phyloP scores from a whole-genome alignment of 2,888 invertebrate genomes.

The Andrena fulva region DNA sequence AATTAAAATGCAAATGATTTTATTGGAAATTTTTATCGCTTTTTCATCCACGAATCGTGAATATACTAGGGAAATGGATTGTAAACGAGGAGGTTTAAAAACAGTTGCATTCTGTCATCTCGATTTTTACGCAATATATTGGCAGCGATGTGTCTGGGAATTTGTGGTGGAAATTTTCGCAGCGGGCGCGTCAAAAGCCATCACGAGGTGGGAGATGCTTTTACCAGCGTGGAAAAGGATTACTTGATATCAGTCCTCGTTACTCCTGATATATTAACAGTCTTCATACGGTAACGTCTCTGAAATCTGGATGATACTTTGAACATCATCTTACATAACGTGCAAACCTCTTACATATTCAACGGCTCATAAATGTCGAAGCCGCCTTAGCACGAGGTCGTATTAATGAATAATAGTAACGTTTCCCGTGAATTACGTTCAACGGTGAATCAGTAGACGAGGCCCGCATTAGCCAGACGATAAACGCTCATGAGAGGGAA shows the following conservation, averaged over 20 bases:
- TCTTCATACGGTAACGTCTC: slow-evolving; percentile 34
- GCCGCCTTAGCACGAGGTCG: slow-evolving; percentile 27
- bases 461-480: slow-evolving; percentile 5
- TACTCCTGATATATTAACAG: slow-evolving; percentile 45
- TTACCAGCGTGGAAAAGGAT: slow-evolving; percentile 44
- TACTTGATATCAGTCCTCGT: slow-evolving; percentile 37
- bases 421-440: background rate
- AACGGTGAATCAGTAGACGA: background rate
- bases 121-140: background rate
- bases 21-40: background rate
- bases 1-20: background rate
- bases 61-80: background rate
- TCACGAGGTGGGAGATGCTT: slow-evolving; percentile 25
- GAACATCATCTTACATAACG: slow-evolving; percentile 46
- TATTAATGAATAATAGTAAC: slow-evolving; percentile 43
- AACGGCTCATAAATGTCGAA: slow-evolving; percentile 52
- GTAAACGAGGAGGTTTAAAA: background rate
- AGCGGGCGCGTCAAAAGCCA: slow-evolving; percentile 31
- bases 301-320: slow-evolving; percentile 55
- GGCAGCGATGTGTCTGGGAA: background rate
- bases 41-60: background rate
- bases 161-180: slow-evolving; percentile 31
- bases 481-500: too few relatives aligned
- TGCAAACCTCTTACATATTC: slow-evolving; percentile 52
- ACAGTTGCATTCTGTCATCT: background rate